Evolutionary conservation across 2,797 vertebrate genomes (phyloP).

Genomic region (Capromys pilorides): DNA sequence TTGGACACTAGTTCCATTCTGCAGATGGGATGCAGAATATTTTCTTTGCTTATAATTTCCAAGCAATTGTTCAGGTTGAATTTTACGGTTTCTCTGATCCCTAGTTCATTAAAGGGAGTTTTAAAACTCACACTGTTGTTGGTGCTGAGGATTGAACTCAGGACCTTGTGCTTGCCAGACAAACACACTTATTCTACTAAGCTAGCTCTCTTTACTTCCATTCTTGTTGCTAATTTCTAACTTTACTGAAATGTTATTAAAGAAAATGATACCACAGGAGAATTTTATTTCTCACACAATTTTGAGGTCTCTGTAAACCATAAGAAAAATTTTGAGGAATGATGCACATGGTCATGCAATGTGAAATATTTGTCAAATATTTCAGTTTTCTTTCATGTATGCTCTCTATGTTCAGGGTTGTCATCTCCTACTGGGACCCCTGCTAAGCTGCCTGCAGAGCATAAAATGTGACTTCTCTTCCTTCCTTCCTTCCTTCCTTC

Average conservation of each 20-base stretch:
- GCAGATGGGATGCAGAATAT: not conserved
- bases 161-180: too few species aligned
- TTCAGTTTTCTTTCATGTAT: not conserved
- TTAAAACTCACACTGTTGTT: not conserved
- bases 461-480: not conserved
- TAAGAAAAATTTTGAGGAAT: conserved; percentile 1
- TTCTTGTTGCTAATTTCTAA: not conserved
- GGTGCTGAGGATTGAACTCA: not conserved
- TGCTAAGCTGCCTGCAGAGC: not conserved
- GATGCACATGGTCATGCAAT: not conserved
- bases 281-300: conserved; percentile 43
- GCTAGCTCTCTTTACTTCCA: not conserved
- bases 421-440: not conserved
- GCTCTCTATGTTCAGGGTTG: not conserved
- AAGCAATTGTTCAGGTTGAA: not conserved
- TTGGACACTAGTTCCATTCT: not conserved
- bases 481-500: not conserved
- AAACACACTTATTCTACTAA: too few species aligned
- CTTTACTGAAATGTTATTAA: not conserved
- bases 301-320: not conserved
- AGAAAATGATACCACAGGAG: not conserved
- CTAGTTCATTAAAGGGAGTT: not conserved
- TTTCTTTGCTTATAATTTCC: not conserved
- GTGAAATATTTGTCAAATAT: not conserved
- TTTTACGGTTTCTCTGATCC: not conserved